Evolutionary conservation across 2,113 vertebrate species (phyloP), one percentile per base, ranked within the genome.

Genomic region (Stigmatopora nigra): DNA sequence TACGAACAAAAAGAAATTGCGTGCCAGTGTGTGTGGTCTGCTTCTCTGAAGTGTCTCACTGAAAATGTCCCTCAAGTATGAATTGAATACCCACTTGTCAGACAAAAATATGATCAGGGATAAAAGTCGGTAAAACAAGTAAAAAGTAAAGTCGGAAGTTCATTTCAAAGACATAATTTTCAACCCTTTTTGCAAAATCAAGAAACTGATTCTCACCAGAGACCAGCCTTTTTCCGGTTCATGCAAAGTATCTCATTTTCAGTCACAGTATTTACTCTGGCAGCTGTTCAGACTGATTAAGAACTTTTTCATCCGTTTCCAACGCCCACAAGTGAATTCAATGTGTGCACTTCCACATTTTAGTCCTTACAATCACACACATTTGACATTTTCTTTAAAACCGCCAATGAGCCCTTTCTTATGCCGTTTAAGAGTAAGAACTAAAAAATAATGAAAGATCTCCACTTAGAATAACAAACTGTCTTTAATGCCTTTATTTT

Each of bases 391-490:
- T 77, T 80, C 68, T 81, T 77, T 64, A 22, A 73, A 72, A 70
- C 73, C 83, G 71, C 63, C 77, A 65, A 65, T 61, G 76, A 71
- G 76, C 73, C 75, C 35, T 41, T 10, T 41, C 53, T 70, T 73
- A 77, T 73, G 49, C 5, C n/a, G 5, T 52, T 52, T 52, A n/a
- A 20, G n/a, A 10, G n/a, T 10, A 19, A 19, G n/a, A 19, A 52
- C 49, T 2, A 19, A 70, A 79, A 72, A 79, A 73, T 19, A 61
- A 84, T 70, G 71, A 41, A 41, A 41, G 38, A 74, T 64, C 64
- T 79, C 81, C 86, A 88, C 84, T 83, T 88, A 82, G 71, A 85
- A 80, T 71, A 85, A 81, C 75, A 80, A 85, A 81, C 75, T 79
- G 76, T 83, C 81, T 74, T 83, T 70, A 58, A 73, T 82, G 4